A percentile compares a stretch with the other conserved stretches of the same genome.
These are phyloP conservation scores for Drosophila melanosoma DNA, from an alignment of 2,888 invertebrate species.

Conservation along the genomic window DNA sequence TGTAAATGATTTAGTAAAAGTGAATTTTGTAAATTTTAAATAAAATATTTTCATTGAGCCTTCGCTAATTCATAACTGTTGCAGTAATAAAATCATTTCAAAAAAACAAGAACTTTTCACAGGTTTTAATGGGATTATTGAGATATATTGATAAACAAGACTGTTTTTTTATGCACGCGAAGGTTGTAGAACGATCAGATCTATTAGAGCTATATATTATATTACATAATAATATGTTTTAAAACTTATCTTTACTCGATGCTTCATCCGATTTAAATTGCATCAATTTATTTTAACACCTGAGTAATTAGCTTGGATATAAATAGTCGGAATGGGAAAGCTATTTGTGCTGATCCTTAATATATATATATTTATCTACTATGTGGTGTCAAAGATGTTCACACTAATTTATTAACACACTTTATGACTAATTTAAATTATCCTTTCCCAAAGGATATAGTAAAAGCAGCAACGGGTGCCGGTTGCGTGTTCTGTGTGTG, in stretches of 20 bases:
- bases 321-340: neutral
- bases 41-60: neutral
- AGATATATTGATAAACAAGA: neutral
- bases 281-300: too few relatives aligned
- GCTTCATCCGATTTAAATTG: too few relatives aligned
- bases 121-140: neutral
- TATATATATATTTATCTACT: neutral
- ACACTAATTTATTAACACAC: neutral
- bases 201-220: neutral
- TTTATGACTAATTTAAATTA: neutral
- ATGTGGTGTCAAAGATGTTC: neutral
- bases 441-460: neutral
- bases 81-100: neutral
- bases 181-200: neutral
- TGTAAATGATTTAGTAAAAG: neutral
- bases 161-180: neutral
- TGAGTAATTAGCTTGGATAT: neutral
- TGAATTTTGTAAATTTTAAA: neutral
- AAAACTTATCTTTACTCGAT: too few relatives aligned
- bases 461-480: conserved; percentile 35
- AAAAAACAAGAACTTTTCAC: neutral
- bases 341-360: neutral
- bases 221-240: too few relatives aligned
- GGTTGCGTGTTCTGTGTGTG: conserved; percentile 1
- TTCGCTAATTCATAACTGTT: neutral